Evolutionary conservation across 1,140 invertebrate genomes (phyloP).

Genomic region (Argopecten irradians): DNA sequence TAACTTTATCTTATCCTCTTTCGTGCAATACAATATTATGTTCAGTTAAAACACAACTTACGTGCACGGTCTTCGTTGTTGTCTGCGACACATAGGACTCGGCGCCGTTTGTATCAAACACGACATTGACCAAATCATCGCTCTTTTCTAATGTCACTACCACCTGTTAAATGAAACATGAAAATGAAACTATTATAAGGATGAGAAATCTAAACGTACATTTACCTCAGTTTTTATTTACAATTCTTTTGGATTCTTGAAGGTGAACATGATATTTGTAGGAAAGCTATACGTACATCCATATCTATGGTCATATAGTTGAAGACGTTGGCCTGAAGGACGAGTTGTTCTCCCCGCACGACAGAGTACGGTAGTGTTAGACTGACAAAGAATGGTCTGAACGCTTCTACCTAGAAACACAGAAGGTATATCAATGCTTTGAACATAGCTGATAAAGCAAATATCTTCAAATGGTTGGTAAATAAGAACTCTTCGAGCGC

Average conservation of each 20-base stretch:
- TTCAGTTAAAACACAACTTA: slow-evolving; percentile 44
- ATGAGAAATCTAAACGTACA: background rate
- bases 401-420: slow-evolving; percentile 84
- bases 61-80: slow-evolving; percentile 56
- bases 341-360: slow-evolving; percentile 92
- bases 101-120: slow-evolving; percentile 56
- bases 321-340: slow-evolving; percentile 93
- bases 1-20: no score
- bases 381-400: slow-evolving; percentile 91
- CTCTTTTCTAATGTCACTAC: slow-evolving; percentile 66
- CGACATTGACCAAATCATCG: slow-evolving; percentile 65
- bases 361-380: slow-evolving; percentile 93
- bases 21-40: no score
- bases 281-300: slow-evolving; percentile 69
- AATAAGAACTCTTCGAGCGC: no score
- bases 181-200: no score
- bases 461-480: no score
- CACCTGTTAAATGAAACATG: slow-evolving; percentile 57
- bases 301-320: slow-evolving; percentile 92
- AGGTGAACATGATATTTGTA: background rate
- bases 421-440: slow-evolving; percentile 29
- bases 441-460: no score
- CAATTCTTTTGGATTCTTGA: background rate
- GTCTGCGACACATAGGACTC: slow-evolving; percentile 53
- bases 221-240: background rate